Evolutionary conservation across 2,888 invertebrate species (phyloP), one percentile per base, ranked within the genome.

Genomic region (Iphiclides podalirius): DNA sequence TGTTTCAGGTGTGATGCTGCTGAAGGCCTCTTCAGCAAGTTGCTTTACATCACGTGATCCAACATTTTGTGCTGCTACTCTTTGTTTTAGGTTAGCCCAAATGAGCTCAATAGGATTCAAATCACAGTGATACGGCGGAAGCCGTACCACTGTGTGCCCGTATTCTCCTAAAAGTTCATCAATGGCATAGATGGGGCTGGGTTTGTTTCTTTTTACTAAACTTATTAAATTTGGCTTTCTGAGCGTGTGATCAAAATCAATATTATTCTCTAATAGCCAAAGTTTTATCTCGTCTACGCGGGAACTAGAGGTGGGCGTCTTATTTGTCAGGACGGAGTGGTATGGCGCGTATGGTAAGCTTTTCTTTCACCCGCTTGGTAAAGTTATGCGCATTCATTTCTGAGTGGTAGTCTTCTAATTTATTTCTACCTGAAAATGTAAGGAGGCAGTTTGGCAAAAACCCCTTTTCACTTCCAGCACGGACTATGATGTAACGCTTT

Each of bases 361-460:
- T 35, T 45, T 62, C 59, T 26, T 7, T 26, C 1, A 26, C 26
- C 26, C 8, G 9, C 8, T 26, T 26, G 4, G 37, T 54, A 34
- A 60, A 62, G 37, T 62, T 63, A 15, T 43, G 17, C 12, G 17
- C 11, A 47, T 61, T 60, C 59, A 63, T 63, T 38, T 61, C 58
- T 6, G 54, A 58, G 41, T 61, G 57, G 11, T 60, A 61, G 13
- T 59, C 60, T 36, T 56, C 59, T 7, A 14, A 15, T 50, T 60
- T 59, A 20, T 59, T 59, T 14, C 23, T 53, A 7, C 58, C 53
- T 37, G 12, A 58, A 44, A 60, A 64, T 16, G 60, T 54, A 2
- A 66, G 16, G 1, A 58, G 43, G 1, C 48, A 39, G 37, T 63
- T 61, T 8, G 56, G 54, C 8, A 63, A 52, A 54, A 60, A 61